Evolutionary conservation across 2,888 invertebrate species (phyloP).

Genomic region (Pristionchus maxplancki): DNA sequence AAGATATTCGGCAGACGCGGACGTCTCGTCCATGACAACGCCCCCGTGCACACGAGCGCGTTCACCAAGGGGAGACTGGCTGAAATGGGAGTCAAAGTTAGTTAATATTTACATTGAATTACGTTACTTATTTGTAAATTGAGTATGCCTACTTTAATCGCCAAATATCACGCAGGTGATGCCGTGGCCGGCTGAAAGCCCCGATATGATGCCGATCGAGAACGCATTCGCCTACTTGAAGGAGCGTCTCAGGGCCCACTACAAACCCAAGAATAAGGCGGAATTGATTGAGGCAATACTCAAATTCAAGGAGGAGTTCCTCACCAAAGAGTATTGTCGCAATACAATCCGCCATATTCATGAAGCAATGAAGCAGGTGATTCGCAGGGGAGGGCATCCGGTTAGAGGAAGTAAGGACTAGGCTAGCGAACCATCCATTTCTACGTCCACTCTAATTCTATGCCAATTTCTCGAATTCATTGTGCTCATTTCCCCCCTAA

Average conservation of each 20-base stretch:
- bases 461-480: no score
- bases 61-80: background rate
- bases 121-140: no score
- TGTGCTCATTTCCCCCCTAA: no score
- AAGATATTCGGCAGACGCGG: background rate
- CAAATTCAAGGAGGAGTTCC: background rate
- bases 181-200: slow-evolving; percentile 6
- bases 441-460: no score
- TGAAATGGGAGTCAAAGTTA: slow-evolving; percentile 3
- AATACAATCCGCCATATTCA: background rate
- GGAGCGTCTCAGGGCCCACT: background rate
- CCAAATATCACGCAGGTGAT: background rate
- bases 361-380: background rate
- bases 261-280: slow-evolving; percentile 5
- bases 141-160: background rate
- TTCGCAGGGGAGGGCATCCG: background rate
- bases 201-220: slow-evolving; percentile 13
- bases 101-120: background rate
- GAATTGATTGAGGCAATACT: background rate
- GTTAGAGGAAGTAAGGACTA: background rate
- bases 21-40: slow-evolving; percentile 11
- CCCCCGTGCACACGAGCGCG: background rate
- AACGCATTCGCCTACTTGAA: background rate
- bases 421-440: no score
- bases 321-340: background rate